These are phyloP conservation scores for Phylloscopus trochilus DNA, from an alignment of 2,113 vertebrate genomes.

Conservation along the genomic window DNA sequence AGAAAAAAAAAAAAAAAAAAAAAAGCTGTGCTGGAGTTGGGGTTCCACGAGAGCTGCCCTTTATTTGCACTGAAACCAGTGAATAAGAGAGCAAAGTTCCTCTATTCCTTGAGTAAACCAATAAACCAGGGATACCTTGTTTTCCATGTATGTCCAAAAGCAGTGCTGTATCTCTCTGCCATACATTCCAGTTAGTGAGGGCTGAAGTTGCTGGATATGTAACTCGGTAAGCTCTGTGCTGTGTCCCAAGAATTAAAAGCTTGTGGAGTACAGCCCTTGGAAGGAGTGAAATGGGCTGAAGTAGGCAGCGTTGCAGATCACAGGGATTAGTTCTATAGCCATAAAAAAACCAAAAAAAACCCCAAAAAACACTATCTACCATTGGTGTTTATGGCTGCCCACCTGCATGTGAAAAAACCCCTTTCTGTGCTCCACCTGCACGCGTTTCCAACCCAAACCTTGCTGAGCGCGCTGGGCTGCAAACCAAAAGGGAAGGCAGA, in stretches of 20 bases:
- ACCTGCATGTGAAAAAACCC: neutral
- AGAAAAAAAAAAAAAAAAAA: neutral
- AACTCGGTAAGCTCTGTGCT: neutral
- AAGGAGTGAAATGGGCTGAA: neutral
- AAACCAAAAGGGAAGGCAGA: rapidly evolving
- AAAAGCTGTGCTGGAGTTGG: neutral
- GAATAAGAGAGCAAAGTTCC: neutral
- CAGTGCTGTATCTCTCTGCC: neutral
- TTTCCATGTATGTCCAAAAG: neutral
- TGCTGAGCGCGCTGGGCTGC: neutral
- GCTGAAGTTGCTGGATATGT: neutral
- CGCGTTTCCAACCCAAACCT: neutral
- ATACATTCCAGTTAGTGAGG: neutral
- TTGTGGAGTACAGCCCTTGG: neutral
- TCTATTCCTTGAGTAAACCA: neutral
- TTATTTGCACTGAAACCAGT: neutral
- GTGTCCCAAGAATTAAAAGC: neutral
- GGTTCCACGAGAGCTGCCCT: neutral
- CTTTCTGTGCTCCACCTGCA: neutral
- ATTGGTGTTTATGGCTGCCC: neutral
- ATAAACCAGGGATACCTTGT: neutral
- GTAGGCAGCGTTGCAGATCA: neutral
- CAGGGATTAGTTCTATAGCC: neutral
- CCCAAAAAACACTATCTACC: neutral
- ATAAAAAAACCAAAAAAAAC: neutral